phyloP scores from a whole-genome alignment of 2,888 invertebrate species.

The Platypus cylindrus region DNA sequence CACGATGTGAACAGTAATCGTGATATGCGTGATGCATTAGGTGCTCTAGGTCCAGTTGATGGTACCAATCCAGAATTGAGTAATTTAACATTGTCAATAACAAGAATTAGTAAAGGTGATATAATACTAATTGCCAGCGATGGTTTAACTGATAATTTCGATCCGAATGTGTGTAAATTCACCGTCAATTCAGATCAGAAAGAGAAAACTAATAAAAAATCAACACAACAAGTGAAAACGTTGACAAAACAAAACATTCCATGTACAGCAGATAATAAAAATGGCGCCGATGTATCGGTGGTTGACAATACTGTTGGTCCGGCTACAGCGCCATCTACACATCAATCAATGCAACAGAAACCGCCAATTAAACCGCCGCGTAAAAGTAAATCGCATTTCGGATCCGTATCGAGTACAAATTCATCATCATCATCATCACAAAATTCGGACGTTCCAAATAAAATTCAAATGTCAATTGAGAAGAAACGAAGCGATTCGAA shows the following conservation, averaged over 20 bases:
- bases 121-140: slow-evolving; percentile 82
- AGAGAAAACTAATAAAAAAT: slow-evolving; percentile 30
- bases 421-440: slow-evolving; percentile 33
- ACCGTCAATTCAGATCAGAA: slow-evolving; percentile 40
- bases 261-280: slow-evolving; percentile 1
- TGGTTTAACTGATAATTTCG: slow-evolving; percentile 82
- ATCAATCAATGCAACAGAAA: slow-evolving; percentile 10
- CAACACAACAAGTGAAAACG: slow-evolving; percentile 23
- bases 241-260: slow-evolving; percentile 8
- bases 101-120: slow-evolving; percentile 65
- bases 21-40: slow-evolving; percentile 80
- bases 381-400: slow-evolving; percentile 37
- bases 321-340: neutral
- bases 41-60: slow-evolving; percentile 78
- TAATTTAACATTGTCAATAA: slow-evolving; percentile 76
- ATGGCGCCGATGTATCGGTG: neutral
- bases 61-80: slow-evolving; percentile 74
- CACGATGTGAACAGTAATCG: slow-evolving; percentile 72
- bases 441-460: neutral
- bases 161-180: slow-evolving; percentile 83
- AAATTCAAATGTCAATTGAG: neutral
- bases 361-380: slow-evolving; percentile 26
- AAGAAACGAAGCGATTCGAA: slow-evolving; percentile 4
- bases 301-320: neutral
- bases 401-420: slow-evolving; percentile 14